phyloP scores from a whole-genome alignment of 1,140 invertebrate species.

The Drosophila biarmipes region DNA sequence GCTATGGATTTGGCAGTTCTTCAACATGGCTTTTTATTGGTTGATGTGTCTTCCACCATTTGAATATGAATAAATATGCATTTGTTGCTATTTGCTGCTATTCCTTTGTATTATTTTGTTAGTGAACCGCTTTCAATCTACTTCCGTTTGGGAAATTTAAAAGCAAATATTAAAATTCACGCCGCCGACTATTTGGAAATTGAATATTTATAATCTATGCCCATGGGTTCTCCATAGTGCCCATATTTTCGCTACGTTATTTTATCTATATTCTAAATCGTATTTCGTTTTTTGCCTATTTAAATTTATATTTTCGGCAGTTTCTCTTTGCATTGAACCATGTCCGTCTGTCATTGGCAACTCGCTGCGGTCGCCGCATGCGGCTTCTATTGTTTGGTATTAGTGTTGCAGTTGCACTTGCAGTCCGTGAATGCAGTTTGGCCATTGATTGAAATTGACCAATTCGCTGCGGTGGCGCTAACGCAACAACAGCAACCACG shows the following conservation, averaged over 20 bases:
- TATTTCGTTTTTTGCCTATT: neutral
- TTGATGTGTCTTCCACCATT: neutral
- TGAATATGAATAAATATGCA: slow-evolving; percentile 1
- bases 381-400: slow-evolving; percentile 27
- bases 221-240: slow-evolving; percentile 6
- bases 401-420: slow-evolving; percentile 22
- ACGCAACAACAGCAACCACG: slow-evolving; percentile 19
- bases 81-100: neutral
- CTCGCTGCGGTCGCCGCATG: slow-evolving; percentile 34
- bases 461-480: slow-evolving; percentile 37
- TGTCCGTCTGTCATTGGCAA: slow-evolving; percentile 34
- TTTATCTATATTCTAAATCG: neutral
- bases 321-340: slow-evolving; percentile 5
- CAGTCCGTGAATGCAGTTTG: slow-evolving; percentile 43
- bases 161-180: neutral
- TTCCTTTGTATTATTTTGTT: neutral
- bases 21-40: too few species aligned
- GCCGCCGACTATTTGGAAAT: neutral
- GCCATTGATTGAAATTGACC: slow-evolving; percentile 55
- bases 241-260: neutral
- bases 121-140: neutral
- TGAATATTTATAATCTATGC: slow-evolving; percentile 7
- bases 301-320: neutral
- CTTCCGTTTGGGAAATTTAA: neutral
- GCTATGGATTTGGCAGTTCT: too few species aligned